Conservation (phyloP, 2,888 invertebrate genomes). For the Tortricodes alternella region DNA sequence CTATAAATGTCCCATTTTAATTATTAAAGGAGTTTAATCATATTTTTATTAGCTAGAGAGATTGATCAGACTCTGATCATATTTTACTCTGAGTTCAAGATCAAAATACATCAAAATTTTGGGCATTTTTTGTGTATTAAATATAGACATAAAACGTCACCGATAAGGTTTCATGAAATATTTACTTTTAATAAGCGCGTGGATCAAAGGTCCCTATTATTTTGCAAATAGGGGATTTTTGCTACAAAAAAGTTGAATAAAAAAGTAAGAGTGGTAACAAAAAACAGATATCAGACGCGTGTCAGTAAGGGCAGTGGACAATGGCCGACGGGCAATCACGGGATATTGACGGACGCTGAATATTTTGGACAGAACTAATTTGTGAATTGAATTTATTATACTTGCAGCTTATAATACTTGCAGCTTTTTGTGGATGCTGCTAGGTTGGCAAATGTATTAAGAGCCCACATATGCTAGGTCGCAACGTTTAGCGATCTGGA, state of each 20-base stretch:
- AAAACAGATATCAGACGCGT: constrained; percentile 59
- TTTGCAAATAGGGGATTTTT: constrained; percentile 77
- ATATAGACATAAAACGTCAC: constrained; percentile 31
- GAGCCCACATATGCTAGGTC: too few species aligned
- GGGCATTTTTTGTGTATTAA: too few species aligned
- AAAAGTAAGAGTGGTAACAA: constrained; percentile 45
- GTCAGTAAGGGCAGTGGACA: constrained; percentile 48
- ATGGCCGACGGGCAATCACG: constrained; percentile 33
- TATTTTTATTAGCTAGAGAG: too few species aligned
- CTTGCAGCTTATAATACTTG: neutral
- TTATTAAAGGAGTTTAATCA: too few species aligned
- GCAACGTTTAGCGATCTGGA: too few species aligned
- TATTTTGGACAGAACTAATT: constrained; percentile 26
- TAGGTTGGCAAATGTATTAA: too few species aligned
- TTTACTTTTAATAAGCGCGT: constrained; percentile 79
- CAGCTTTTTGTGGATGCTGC: neutral
- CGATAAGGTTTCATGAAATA: constrained; percentile 73
- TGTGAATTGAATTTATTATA: constrained; percentile 1
- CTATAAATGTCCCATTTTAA: too few species aligned
- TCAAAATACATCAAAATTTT: too few species aligned
- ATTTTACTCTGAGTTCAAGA: too few species aligned
- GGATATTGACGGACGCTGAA: constrained; percentile 21
- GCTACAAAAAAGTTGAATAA: constrained; percentile 45
- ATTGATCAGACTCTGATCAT: too few species aligned
- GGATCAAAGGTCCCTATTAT: constrained; percentile 80